Conservation (phyloP, 2,113 vertebrate genomes). For the Microcebus jonahi region DNA sequence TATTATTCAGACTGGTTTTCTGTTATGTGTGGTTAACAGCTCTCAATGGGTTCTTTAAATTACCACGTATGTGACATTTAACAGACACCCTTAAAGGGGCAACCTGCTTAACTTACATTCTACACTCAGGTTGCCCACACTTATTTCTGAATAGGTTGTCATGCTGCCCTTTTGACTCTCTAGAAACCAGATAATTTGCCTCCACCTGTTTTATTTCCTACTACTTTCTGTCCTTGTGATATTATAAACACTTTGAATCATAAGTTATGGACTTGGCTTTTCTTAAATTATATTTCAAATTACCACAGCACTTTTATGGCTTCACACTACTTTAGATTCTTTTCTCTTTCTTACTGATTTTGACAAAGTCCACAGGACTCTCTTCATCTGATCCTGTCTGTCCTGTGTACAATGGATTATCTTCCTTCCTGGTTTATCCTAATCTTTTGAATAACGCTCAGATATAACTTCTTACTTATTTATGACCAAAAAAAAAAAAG, state of each 20-base stretch:
- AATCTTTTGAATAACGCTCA: neutral
- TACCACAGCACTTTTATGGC: neutral
- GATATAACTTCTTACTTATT: neutral
- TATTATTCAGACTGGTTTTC: neutral
- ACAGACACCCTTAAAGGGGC: too few relatives aligned
- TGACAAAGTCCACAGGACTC: neutral
- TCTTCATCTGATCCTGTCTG: neutral
- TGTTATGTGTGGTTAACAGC: neutral
- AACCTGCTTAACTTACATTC: neutral
- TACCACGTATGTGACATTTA: accelerated
- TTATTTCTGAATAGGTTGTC: neutral
- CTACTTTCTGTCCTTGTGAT: neutral
- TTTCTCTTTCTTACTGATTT: neutral
- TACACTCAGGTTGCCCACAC: accelerated
- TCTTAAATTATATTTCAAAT: neutral
- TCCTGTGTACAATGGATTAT: neutral
- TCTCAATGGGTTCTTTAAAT: neutral
- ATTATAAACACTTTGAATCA: neutral
- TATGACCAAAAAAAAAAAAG: neutral
- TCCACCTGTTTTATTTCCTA: neutral
- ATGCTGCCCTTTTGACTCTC: neutral
- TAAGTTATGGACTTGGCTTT: neutral
- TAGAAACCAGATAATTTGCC: neutral
- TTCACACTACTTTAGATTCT: neutral
- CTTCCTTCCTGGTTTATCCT: neutral